Base-by-base conservation (phyloP, 2,113 vertebrate species). In the Bubo blakistoni region DNA sequence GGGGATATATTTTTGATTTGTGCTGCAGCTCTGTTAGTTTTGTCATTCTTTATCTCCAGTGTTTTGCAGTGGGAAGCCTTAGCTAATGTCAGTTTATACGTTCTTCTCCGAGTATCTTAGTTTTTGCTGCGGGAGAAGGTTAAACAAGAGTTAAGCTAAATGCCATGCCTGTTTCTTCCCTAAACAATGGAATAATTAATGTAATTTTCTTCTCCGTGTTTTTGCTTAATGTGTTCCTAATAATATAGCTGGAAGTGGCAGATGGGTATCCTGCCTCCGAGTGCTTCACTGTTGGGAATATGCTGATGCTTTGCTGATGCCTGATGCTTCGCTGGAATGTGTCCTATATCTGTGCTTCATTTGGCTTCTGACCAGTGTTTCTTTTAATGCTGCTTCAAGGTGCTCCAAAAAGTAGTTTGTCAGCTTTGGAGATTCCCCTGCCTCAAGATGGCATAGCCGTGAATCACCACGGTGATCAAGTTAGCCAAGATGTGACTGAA, bases 171-270 rank as follows among this genome's bases (percentile, higher is more conserved):
- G 29, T 58, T 94, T 74, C 76, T 89, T 81, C 65, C 73, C 58
- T 65, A 71, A 92, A 72, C 83, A 94, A 44, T 57, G 81, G 57
- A 81, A 54, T 79, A 71, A 92, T 91, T 65, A 86, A 93, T 76
- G 61, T 36, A 11, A 69, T 89, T 83, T 92, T 95, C 76, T 87
- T 27, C 74, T 80, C 82, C 0, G 0, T 81, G 63, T 81, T 88
- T 94, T 65, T 91, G 57, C 73, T 87, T 92, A 52, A 57, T 44
- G 62, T 16, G 3, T 47, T 92, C 69, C 72, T 84, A 57, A 52
- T 87, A 76, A 81, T 19, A 24, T 57, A 77, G 89, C 80, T 91
- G 81, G 49, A 81, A 94, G 94, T 96, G 92, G 84, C 96, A 97
- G 96, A 91, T 94, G 96, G 97, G 70, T 34, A 72, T 85, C 89